Percentiles rank a stretch among this genome's conserved stretches.
Conservation (phyloP, 2,797 vertebrate species). For the Acrocephalus scirpaceus region DNA sequence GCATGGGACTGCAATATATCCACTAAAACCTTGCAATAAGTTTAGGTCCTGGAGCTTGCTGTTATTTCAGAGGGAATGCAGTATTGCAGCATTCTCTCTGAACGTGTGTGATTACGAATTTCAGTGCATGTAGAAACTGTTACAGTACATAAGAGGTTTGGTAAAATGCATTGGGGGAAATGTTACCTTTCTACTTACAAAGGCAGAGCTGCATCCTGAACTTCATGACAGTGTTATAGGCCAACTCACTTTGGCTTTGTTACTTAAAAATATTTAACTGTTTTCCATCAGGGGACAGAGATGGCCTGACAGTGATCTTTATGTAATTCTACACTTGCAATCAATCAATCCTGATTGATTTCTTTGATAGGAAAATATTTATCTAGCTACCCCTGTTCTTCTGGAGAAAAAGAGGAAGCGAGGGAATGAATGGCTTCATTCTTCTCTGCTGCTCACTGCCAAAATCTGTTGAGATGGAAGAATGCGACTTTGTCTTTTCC, state of each 20-base stretch:
- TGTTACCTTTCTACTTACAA: not conserved
- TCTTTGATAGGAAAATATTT: constrained; percentile 32
- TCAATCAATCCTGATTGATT: not conserved
- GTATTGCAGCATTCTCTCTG: not conserved
- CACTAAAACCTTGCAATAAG: not conserved
- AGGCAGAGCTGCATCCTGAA: not conserved
- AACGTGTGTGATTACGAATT: not conserved
- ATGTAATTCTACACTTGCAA: not conserved
- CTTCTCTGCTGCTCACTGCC: constrained; percentile 26
- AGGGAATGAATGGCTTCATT: constrained; percentile 50
- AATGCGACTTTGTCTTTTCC: constrained; percentile 16
- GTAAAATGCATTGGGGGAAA: not conserved
- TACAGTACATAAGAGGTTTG: not conserved
- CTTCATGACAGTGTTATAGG: not conserved
- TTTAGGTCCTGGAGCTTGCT: not conserved
- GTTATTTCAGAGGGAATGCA: not conserved
- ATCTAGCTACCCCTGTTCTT: not conserved
- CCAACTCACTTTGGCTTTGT: not conserved
- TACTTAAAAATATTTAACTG: not conserved
- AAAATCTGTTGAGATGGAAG: constrained; percentile 39
- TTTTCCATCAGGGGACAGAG: not conserved
- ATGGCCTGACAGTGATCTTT: not conserved
- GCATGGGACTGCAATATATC: not conserved
- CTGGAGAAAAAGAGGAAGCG: not conserved
- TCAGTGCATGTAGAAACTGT: not conserved